These are phyloP conservation scores for Pachliopta kotzebuea DNA, from an alignment of 2,888 invertebrate genomes.

Conservation along the genomic window DNA sequence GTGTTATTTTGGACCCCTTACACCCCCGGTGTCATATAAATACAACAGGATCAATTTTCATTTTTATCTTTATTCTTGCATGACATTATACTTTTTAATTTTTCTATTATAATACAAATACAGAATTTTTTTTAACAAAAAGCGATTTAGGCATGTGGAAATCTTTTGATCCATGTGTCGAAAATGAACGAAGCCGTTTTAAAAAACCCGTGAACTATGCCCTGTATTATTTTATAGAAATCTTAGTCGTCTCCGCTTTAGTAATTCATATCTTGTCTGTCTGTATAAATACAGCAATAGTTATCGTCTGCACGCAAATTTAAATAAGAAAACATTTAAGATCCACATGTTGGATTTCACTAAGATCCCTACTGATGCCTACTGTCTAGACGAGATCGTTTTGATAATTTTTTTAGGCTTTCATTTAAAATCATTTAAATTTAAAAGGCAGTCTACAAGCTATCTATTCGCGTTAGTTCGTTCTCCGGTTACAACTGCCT, in stretches of 20 bases:
- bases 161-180: not conserved
- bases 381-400: not conserved
- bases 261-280: not conserved
- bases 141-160: not conserved
- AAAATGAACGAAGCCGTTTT: not conserved
- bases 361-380: not conserved
- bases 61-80: too few relatives aligned
- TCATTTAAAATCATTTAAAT: constrained; percentile 8
- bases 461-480: not conserved
- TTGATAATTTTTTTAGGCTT: constrained; percentile 7
- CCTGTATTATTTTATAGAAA: constrained; percentile 4
- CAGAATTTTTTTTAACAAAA: not conserved
- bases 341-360: constrained; percentile 10
- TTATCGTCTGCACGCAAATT: constrained; percentile 13
- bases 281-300: constrained; percentile 2
- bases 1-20: too few relatives aligned
- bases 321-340: constrained; percentile 15
- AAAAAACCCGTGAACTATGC: constrained; percentile 8
- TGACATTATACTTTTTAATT: too few relatives aligned
- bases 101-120: not conserved
- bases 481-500: not conserved
- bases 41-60: too few relatives aligned
- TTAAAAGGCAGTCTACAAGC: not conserved
- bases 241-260: constrained; percentile 1
- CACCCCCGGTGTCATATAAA: too few relatives aligned